Evolutionary conservation across 2,888 invertebrate genomes (phyloP).

Genomic region (Neoitamus cyanurus): DNA sequence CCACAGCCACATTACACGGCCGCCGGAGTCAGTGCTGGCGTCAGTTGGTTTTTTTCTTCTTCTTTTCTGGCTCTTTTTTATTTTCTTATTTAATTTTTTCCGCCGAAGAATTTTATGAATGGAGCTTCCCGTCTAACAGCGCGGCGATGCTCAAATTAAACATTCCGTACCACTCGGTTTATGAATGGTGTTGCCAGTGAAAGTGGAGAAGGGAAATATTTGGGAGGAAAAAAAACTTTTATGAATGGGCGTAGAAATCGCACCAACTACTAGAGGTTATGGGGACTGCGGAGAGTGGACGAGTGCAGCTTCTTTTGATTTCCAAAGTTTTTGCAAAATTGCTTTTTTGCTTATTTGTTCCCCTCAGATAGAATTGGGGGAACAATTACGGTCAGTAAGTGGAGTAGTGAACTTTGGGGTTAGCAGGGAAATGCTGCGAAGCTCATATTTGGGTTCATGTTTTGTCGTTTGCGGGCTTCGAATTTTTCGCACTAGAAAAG

Average conservation of each 20-base stretch:
- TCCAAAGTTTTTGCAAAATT: background rate
- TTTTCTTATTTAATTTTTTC: background rate
- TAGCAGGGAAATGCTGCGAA: background rate
- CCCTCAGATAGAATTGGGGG: background rate
- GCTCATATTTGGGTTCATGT: background rate
- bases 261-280: background rate
- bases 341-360: background rate
- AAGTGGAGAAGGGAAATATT: slow-evolving; percentile 22
- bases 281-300: background rate
- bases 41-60: slow-evolving; percentile 27
- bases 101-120: background rate
- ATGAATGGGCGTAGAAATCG: slow-evolving; percentile 27
- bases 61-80: background rate
- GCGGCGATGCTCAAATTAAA: slow-evolving; percentile 22
- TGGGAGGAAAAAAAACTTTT: slow-evolving; percentile 4
- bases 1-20: background rate
- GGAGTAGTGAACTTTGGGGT: background rate
- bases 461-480: background rate
- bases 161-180: slow-evolving; percentile 14
- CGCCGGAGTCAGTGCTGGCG: slow-evolving; percentile 3
- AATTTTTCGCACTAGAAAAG: background rate
- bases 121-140: background rate
- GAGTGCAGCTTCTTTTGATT: background rate
- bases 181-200: slow-evolving; percentile 39
- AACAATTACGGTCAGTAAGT: background rate